A percentile compares a stretch with the other conserved stretches of the same genome.
These are phyloP conservation scores for Tipula vernalis DNA, from an alignment of 2,888 invertebrate species.

Conservation along the genomic window DNA sequence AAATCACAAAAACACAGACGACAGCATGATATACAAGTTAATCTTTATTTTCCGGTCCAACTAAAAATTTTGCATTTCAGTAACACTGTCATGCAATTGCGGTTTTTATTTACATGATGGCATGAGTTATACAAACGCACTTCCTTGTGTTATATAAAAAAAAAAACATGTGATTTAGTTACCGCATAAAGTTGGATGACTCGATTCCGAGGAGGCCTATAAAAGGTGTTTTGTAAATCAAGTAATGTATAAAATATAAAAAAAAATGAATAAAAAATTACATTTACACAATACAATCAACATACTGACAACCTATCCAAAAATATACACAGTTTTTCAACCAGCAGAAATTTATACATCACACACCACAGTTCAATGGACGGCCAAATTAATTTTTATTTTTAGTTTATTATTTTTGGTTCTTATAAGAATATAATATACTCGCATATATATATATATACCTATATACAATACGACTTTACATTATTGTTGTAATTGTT, in stretches of 20 bases:
- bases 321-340: neutral
- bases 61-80: neutral
- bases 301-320: neutral
- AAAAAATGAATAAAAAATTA: neutral
- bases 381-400: constrained; percentile 4
- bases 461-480: neutral
- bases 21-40: neutral
- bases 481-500: neutral
- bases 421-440: neutral
- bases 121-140: neutral
- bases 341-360: neutral
- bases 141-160: neutral
- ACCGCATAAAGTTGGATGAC: neutral
- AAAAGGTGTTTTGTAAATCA: neutral
- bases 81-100: neutral
- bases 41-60: neutral
- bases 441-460: neutral
- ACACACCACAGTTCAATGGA: neutral
- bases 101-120: neutral
- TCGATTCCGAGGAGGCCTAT: neutral
- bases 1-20: neutral
- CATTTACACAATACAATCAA: neutral
- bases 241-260: neutral
- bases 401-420: constrained; percentile 4
- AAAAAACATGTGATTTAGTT: neutral